A percentile compares a stretch with the other conserved stretches of the same genome.
Evolutionary conservation across 2,888 invertebrate genomes (phyloP).

Genomic region (Nephrocerus scutellatus): DNA sequence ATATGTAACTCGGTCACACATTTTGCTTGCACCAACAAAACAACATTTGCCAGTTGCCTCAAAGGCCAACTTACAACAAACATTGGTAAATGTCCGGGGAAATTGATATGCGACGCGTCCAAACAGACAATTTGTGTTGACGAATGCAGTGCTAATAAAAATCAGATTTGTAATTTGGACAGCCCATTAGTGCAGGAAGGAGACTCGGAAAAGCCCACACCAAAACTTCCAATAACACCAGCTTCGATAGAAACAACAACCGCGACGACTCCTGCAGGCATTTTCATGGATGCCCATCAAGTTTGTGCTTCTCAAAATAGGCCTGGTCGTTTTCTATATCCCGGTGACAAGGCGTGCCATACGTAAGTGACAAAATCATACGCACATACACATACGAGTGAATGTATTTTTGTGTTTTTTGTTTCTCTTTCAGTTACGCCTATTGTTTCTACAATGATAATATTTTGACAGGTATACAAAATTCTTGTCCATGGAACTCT

Average conservation of each 20-base stretch:
- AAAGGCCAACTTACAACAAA: not conserved
- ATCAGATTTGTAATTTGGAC: conserved; percentile 26
- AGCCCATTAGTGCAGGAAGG: conserved; percentile 13
- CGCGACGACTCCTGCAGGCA: conserved; percentile 4
- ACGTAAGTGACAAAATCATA: conserved; percentile 26
- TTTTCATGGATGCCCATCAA: conserved; percentile 8
- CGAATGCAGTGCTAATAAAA: conserved; percentile 8
- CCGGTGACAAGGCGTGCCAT: conserved; percentile 29
- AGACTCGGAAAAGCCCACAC: conserved; percentile 10
- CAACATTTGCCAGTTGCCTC: conserved; percentile 27
- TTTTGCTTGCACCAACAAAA: conserved; percentile 32
- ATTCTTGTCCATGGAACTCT: too few relatives aligned
- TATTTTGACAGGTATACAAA: too few relatives aligned
- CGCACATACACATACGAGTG: too few relatives aligned
- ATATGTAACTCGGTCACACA: not conserved
- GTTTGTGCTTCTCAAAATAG: conserved; percentile 9
- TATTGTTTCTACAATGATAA: too few relatives aligned
- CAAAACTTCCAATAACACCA: conserved; percentile 1
- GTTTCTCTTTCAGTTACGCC: too few relatives aligned
- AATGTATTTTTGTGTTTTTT: too few relatives aligned
- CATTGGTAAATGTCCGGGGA: conserved; percentile 19
- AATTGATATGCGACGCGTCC: conserved; percentile 23
- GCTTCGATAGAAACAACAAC: conserved; percentile 3
- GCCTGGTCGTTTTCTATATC: conserved; percentile 27
- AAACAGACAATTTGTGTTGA: conserved; percentile 15